phyloP scores from a whole-genome alignment of 2,888 invertebrate species.

The Girardia tigrina region DNA sequence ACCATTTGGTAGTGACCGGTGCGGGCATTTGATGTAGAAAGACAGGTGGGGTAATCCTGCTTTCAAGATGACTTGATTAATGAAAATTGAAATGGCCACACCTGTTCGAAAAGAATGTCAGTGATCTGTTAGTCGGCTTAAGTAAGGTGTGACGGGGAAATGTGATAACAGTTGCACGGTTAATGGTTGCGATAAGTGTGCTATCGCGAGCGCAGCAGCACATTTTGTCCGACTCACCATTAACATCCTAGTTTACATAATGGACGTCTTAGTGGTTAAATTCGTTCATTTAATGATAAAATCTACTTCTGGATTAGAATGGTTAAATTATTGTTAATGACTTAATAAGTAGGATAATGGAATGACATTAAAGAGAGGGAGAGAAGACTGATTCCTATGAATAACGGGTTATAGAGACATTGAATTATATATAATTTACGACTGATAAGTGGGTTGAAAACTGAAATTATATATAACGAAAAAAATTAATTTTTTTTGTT shows the following conservation, averaged over 20 bases:
- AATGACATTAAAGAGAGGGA: no score
- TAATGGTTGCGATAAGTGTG: not conserved
- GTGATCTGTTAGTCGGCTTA: slow-evolving; percentile 8
- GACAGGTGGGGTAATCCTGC: not conserved
- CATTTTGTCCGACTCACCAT: not conserved
- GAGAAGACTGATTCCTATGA: no score
- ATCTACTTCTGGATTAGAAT: not conserved
- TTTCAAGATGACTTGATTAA: slow-evolving; percentile 6
- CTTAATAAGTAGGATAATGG: slow-evolving; percentile 5
- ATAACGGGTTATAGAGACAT: no score
- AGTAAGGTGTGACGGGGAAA: not conserved
- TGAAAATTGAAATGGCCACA: slow-evolving; percentile 13
- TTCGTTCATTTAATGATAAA: not conserved
- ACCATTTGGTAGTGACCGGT: slow-evolving; percentile 17
- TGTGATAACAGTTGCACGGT: slow-evolving; percentile 10
- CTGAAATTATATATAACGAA: no score
- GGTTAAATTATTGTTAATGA: not conserved
- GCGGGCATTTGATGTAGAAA: not conserved
- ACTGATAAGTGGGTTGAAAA: no score
- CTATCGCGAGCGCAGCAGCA: not conserved
- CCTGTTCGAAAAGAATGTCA: not conserved
- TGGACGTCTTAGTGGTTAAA: not conserved
- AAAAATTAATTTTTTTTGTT: no score
- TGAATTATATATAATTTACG: no score
- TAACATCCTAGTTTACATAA: not conserved